Conservation (phyloP, 53 echinoderm and acorn worm species). For the Henricia sp. region DNA sequence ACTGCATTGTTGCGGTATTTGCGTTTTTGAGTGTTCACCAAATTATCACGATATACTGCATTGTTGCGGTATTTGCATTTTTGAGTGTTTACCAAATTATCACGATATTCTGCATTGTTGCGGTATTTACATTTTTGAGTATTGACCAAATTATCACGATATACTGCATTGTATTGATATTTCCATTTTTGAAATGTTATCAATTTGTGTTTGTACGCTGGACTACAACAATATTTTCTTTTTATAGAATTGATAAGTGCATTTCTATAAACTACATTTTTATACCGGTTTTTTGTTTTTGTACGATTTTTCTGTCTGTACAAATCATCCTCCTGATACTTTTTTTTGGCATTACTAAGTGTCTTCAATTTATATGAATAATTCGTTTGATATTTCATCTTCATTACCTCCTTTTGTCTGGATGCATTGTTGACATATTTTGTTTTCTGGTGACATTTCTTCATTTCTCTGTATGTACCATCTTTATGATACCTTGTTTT, state of each 20-base stretch:
- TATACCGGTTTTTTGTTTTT: not conserved
- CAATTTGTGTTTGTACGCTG: not conserved
- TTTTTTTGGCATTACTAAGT: too few species aligned
- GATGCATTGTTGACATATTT: not conserved
- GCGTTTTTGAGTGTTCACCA: too few species aligned
- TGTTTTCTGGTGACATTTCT: not conserved
- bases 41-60: too few species aligned
- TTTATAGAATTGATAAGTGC: not conserved
- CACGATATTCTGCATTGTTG: too few species aligned
- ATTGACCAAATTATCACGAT: slow-evolving; percentile 20
- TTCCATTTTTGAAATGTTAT: not conserved
- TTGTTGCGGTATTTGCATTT: too few species aligned
- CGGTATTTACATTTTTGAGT: too few species aligned
- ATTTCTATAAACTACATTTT: not conserved
- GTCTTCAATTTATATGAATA: too few species aligned
- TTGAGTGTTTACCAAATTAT: too few species aligned
- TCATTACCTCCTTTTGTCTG: not conserved
- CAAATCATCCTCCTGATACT: not conserved
- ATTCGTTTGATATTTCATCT: not conserved
- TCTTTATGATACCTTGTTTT: too few species aligned
- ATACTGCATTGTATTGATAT: slow-evolving; percentile 27
- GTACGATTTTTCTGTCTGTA: not conserved
- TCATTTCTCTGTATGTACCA: too few species aligned
- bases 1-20: too few species aligned
- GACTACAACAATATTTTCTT: not conserved